phyloP scores from a whole-genome alignment of 2,113 vertebrate species.

The Mystacornis crossleyi region DNA sequence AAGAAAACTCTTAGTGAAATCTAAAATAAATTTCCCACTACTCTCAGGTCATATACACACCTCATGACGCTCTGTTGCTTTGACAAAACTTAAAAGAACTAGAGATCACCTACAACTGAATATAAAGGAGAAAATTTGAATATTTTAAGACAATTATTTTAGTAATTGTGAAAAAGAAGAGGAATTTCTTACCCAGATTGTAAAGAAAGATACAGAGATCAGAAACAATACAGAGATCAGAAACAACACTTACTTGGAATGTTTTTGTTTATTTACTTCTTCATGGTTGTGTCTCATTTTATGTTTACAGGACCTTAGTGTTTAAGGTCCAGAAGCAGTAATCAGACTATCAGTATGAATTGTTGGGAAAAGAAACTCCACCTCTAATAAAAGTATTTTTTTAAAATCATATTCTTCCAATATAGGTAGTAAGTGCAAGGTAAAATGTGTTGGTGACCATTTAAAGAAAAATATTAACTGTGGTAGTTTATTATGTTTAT shows the following conservation, averaged over 20 bases:
- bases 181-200: not conserved
- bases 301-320: not conserved
- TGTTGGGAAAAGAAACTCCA: not conserved
- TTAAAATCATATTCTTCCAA: fast-evolving
- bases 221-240: not conserved
- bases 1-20: not conserved
- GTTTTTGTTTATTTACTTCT: not conserved
- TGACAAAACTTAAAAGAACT: not conserved
- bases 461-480: not conserved
- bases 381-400: not conserved
- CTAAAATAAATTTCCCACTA: not conserved
- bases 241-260: not conserved
- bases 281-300: not conserved
- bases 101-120: not conserved
- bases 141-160: not conserved
- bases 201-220: not conserved
- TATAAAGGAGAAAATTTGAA: not conserved
- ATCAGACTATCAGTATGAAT: not conserved
- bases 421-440: not conserved
- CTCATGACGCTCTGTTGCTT: not conserved
- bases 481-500: not conserved
- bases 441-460: not conserved
- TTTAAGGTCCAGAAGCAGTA: not conserved
- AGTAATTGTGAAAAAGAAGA: not conserved
- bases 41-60: not conserved